Percentiles rank a stretch among this genome's conserved stretches.
These are phyloP conservation scores for Meriones unguiculatus DNA, from an alignment of 2,113 vertebrate species.

Conservation along the genomic window DNA sequence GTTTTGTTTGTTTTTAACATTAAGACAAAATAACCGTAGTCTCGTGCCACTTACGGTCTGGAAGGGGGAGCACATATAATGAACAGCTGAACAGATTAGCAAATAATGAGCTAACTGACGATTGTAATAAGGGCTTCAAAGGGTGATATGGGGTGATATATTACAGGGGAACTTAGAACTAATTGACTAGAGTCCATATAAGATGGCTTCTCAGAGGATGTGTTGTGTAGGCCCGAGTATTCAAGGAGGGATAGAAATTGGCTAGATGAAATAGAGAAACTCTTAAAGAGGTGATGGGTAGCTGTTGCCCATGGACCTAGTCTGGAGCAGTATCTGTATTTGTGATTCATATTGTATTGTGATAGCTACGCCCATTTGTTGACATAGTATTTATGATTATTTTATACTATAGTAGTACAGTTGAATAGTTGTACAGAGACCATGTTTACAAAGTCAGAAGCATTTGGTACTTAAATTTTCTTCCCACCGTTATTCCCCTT, in stretches of 20 bases:
- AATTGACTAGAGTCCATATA: neutral
- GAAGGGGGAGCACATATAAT: neutral
- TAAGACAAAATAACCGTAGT: slow-evolving; percentile 9
- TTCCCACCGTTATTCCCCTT: neutral
- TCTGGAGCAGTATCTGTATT: neutral
- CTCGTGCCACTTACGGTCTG: neutral
- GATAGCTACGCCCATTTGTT: slow-evolving; percentile 2
- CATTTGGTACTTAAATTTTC: neutral
- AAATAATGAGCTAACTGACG: slow-evolving; percentile 48
- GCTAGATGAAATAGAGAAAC: neutral
- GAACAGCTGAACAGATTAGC: slow-evolving; percentile 20
- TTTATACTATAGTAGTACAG: slow-evolving; percentile 2
- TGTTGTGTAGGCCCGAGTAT: neutral
- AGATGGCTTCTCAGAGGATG: neutral
- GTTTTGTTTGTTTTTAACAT: neutral
- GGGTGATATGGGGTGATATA: neutral
- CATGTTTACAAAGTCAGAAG: slow-evolving; percentile 44
- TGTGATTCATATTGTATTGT: slow-evolving; percentile 44
- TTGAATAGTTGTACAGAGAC: slow-evolving; percentile 28
- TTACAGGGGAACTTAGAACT: neutral
- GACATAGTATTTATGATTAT: neutral
- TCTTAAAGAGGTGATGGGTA: neutral
- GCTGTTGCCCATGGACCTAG: neutral
- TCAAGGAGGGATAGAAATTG: neutral
- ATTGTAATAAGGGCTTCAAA: slow-evolving; percentile 18